A percentile compares a stretch with the other conserved stretches of the same genome.
phyloP scores from a whole-genome alignment of 2,113 vertebrate genomes.

The Euleptes europaea region DNA sequence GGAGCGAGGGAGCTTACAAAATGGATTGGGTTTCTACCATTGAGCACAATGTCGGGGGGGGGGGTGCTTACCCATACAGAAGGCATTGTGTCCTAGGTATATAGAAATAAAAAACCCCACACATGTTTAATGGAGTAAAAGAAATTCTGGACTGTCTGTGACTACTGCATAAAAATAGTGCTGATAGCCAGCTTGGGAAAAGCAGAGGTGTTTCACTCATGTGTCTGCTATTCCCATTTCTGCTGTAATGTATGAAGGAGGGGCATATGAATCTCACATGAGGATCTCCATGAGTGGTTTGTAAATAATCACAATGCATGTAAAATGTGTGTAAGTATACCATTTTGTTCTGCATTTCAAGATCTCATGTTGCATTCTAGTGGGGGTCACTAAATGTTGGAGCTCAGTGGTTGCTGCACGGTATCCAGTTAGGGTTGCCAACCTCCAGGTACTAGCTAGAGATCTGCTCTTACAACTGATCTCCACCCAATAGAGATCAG shows the following conservation, averaged over 20 bases:
- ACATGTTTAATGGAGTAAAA: neutral
- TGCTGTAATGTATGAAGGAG: neutral
- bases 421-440: neutral
- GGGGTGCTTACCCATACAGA: too few species aligned
- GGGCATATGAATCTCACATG: neutral
- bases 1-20: too few species aligned
- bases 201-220: neutral
- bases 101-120: neutral
- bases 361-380: neutral
- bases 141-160: neutral
- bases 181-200: neutral
- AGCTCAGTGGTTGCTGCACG: neutral
- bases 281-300: neutral
- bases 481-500: too few species aligned
- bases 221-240: neutral
- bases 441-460: too few species aligned
- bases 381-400: neutral
- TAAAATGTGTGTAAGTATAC: too few species aligned
- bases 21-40: too few species aligned
- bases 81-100: neutral
- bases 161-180: neutral
- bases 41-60: too few species aligned
- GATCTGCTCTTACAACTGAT: too few species aligned
- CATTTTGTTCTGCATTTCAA: neutral
- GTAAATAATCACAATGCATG: too few species aligned